Evolutionary conservation across 1,140 invertebrate genomes (phyloP), one percentile per base, ranked within the genome.

Genomic region (Cotesia glomerata): DNA sequence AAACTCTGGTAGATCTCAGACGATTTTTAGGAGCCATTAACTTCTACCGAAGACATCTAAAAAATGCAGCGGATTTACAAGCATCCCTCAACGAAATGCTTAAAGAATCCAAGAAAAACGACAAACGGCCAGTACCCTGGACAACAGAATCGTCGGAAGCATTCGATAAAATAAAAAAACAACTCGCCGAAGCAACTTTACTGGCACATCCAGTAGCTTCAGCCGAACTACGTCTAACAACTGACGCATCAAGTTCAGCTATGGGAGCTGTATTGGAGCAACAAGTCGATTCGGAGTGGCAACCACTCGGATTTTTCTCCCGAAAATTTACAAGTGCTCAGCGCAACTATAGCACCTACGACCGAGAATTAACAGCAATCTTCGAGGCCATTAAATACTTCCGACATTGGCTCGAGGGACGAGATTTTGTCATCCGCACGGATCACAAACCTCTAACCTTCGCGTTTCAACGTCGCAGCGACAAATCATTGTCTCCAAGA

Each of bases 301-400:
- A 18, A 18, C 18, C 18, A 18, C 18, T 18, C 18, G 18, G 18
- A 18, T 18, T 18, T 18, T 18, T 18, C 18, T 18, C 18, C 18
- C 18, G 18, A 18, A 18, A 18, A 18, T 18, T 18, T 18, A 18
- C 18, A 18, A 18, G 18, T 18, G 61, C 79, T 0, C 75, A 88
- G 75, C 49, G 69, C 26, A 82, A 82, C 49, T 86, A 86, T 36
- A 76, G 77, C 8, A 77, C 83, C 5, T 89, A 84, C 75, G 85
- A 88, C 66, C 71, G 84, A 4, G 87, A 90, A 76, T 73, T 89
- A 0, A 66, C 88, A 3, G 88, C 85, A 1, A 82, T 87, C 26
- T 89, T 88, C 74, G 59, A 73, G 16, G 78, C 79, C 5, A 70
- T 88, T 0, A 79, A 84, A 66, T 78, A 85, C 61, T 89, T 89